Percentiles rank a stretch among this genome's conserved stretches.
These are phyloP conservation scores for Lepidocyrtoides sp. DNA, from an alignment of 2,888 invertebrate species.

Conservation along the genomic window DNA sequence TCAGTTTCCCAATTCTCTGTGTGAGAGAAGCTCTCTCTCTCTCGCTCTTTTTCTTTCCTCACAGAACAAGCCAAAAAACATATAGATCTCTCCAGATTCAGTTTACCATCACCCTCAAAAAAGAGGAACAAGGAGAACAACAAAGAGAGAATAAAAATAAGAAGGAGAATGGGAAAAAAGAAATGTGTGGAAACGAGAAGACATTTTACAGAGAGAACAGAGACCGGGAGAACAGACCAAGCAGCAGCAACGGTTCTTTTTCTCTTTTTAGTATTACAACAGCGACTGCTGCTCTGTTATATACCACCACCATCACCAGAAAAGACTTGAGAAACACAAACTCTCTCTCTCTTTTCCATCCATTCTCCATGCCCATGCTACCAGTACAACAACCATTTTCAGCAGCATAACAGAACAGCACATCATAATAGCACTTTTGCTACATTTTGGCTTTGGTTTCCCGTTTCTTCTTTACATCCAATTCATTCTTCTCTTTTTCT, in stretches of 20 bases:
- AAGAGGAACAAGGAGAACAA: slow-evolving; percentile 32
- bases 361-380: neutral
- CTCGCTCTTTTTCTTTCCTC: neutral
- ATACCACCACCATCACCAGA: too few species aligned
- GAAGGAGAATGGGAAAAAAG: slow-evolving; percentile 6
- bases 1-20: slow-evolving; percentile 8
- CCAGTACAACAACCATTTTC: neutral
- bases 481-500: neutral
- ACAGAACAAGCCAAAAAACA: neutral
- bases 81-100: neutral
- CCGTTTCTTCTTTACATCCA: neutral
- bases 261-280: neutral
- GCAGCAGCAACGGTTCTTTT: neutral
- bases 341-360: neutral
- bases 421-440: slow-evolving; percentile 33
- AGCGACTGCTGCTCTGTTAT: neutral
- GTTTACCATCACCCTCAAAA: neutral
- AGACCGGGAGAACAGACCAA: neutral
- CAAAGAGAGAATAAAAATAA: neutral
- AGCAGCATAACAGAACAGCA: neutral
- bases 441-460: slow-evolving; percentile 50
- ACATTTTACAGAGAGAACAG: slow-evolving; percentile 49
- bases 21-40: slow-evolving; percentile 2
- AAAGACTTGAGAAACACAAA: neutral
- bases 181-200: slow-evolving; percentile 47